Evolutionary conservation across 2,113 vertebrate genomes (phyloP).

Genomic region (Campylorhamphus procurvoides): DNA sequence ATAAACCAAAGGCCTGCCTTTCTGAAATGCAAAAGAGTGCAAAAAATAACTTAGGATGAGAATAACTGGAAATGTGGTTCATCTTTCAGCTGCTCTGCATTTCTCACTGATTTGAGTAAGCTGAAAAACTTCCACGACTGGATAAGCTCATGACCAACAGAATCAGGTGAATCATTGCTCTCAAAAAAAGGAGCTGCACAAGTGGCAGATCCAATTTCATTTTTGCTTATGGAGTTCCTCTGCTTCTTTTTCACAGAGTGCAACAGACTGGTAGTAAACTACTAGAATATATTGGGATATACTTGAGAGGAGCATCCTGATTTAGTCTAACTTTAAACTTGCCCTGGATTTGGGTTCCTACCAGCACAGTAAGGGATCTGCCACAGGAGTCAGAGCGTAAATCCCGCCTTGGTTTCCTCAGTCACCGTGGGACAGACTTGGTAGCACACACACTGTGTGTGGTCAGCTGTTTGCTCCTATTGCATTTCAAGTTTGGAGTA

Average conservation of each 20-base stretch:
- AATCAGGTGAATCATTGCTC: conserved; percentile 35
- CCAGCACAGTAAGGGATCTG: accelerated
- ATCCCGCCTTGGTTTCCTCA: background rate
- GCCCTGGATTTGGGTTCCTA: background rate
- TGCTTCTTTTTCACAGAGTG: background rate
- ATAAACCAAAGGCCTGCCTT: background rate
- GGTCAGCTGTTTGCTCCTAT: conserved; percentile 44
- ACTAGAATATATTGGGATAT: background rate
- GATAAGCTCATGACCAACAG: background rate
- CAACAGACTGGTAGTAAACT: background rate
- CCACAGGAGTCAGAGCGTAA: background rate
- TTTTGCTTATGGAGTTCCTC: background rate
- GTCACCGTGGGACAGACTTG: background rate
- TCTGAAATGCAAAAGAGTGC: background rate
- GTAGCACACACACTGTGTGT: background rate
- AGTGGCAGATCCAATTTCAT: background rate
- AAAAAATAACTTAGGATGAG: conserved; percentile 1
- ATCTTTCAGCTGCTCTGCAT: background rate
- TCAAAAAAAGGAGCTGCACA: background rate
- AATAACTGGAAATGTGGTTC: conserved; percentile 1
- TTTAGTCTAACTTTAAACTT: background rate
- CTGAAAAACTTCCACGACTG: background rate
- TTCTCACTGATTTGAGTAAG: conserved; percentile 27
- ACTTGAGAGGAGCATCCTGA: background rate
- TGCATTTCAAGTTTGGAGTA: conserved; percentile 32